A percentile compares a stretch with the other conserved stretches of the same genome.
These are phyloP conservation scores for Myocastor coypus DNA, from an alignment of 2,113 vertebrate genomes.

Conservation along the genomic window DNA sequence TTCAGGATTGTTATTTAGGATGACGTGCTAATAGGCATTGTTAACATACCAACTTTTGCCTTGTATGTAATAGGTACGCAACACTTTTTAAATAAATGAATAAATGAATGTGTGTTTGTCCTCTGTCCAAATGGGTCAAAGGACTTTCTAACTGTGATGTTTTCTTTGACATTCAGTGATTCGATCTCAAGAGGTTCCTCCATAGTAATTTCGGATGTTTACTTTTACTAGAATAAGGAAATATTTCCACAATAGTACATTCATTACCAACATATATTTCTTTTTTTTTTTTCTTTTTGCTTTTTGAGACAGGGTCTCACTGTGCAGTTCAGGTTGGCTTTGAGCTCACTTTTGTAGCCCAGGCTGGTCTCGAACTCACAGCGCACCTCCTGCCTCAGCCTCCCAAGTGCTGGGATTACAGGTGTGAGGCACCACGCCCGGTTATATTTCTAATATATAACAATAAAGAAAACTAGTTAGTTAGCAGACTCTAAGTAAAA, in stretches of 20 bases:
- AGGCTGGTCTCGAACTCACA: too few species aligned
- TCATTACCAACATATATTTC: conserved; percentile 16
- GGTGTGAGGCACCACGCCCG: too few species aligned
- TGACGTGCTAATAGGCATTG: conserved; percentile 74
- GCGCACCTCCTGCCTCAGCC: too few species aligned
- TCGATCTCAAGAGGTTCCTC: conserved; percentile 35
- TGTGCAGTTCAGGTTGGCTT: too few species aligned
- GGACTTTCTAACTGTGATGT: conserved; percentile 59
- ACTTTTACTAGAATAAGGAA: conserved; percentile 44
- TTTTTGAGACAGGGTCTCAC: too few species aligned
- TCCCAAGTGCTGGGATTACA: too few species aligned
- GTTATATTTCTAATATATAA: conserved; percentile 17
- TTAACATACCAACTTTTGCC: conserved; percentile 76
- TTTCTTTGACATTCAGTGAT: conserved; percentile 1
- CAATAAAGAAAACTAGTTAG: conserved; percentile 40
- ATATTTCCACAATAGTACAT: conserved; percentile 4
- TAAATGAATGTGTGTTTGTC: conserved; percentile 79
- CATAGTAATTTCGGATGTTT: not conserved
- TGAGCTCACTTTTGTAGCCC: too few species aligned
- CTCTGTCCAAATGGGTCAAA: conserved; percentile 80
- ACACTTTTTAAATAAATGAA: conserved; percentile 81
- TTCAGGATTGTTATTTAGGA: conserved; percentile 73
- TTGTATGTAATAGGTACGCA: conserved; percentile 81
- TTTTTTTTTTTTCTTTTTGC: too few species aligned
- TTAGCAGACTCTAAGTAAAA: not conserved